A percentile compares a stretch with the other conserved stretches of the same genome.
Conservation (phyloP, 2,113 vertebrate genomes). For the Donacobius atricapilla region DNA sequence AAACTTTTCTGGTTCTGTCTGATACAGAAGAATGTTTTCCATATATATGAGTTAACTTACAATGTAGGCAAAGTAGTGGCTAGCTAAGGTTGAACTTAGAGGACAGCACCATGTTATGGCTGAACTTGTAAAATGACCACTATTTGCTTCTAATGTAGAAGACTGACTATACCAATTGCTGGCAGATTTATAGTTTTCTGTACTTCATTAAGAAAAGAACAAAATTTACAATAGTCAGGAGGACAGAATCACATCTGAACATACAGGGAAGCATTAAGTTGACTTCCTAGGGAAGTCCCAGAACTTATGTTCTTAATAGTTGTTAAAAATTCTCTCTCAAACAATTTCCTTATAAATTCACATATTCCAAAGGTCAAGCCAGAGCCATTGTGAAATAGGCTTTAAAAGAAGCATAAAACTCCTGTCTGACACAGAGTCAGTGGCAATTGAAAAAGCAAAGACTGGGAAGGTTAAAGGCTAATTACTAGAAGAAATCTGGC, state of each 20-base stretch:
- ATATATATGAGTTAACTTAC: background rate
- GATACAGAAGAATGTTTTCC: background rate
- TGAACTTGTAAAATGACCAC: background rate
- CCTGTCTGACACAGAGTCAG: background rate
- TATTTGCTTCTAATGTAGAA: background rate
- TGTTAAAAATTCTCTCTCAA: background rate
- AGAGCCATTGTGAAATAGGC: conserved; percentile 7
- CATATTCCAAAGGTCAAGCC: conserved; percentile 1
- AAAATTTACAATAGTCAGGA: background rate
- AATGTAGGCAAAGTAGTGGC: background rate
- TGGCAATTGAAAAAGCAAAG: conserved; percentile 33
- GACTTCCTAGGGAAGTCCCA: background rate
- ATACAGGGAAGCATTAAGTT: background rate
- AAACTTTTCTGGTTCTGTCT: background rate
- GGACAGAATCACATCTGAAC: background rate
- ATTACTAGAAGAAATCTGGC: conserved; percentile 40
- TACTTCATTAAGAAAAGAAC: background rate
- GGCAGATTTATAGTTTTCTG: background rate
- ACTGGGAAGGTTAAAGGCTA: conserved; percentile 44
- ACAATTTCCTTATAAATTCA: conserved; percentile 40
- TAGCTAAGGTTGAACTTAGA: background rate
- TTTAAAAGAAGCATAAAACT: conserved; percentile 54
- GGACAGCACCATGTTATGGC: background rate
- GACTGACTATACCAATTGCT: background rate
- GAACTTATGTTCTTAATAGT: background rate